Conservation (phyloP, 53 echinoderm and acorn worm genomes). For the Paracentrotus lividus region DNA sequence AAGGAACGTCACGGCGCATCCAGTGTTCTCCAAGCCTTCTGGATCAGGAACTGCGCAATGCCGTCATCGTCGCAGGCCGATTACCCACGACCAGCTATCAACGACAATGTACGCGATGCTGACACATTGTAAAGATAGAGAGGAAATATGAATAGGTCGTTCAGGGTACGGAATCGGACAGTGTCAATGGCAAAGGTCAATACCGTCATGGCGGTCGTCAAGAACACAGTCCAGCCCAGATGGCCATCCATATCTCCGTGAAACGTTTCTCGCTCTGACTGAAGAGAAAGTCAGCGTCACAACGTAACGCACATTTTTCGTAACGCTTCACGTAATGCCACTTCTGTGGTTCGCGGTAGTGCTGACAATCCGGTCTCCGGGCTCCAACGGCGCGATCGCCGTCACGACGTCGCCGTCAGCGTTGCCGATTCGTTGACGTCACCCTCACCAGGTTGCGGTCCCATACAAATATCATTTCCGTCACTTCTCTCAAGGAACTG, state of each 20-base stretch:
- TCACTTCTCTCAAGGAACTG: conserved; percentile 88
- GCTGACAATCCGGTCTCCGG: conserved; percentile 80
- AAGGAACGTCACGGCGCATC: conserved; percentile 96
- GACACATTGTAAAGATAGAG: conserved; percentile 89
- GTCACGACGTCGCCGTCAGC: conserved; percentile 9
- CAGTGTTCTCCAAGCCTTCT: conserved; percentile 96
- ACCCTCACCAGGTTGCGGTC: conserved; percentile 74
- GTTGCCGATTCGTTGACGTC: conserved; percentile 64
- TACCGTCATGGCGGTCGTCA: conserved; percentile 92
- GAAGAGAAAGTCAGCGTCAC: conserved; percentile 86
- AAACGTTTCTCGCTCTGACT: conserved; percentile 82
- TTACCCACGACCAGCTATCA: conserved; percentile 86
- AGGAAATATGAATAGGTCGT: conserved; percentile 97
- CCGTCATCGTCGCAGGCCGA: conserved; percentile 95
- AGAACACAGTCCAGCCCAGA: conserved; percentile 96
- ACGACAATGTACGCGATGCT: conserved; percentile 92
- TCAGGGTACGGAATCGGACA: conserved; percentile 94
- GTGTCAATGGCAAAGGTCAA: conserved; percentile 95
- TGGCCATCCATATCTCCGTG: conserved; percentile 99
- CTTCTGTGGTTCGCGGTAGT: conserved; percentile 82
- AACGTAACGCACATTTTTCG: conserved; percentile 86
- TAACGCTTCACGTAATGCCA: conserved; percentile 96
- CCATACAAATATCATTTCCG: conserved; percentile 91
- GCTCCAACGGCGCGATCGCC: conserved; percentile 50
- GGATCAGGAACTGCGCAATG: conserved; percentile 82